Percentiles rank a stretch among this genome's conserved stretches.
Conservation (phyloP, 2,113 vertebrate genomes). For the Ailurus styani region DNA sequence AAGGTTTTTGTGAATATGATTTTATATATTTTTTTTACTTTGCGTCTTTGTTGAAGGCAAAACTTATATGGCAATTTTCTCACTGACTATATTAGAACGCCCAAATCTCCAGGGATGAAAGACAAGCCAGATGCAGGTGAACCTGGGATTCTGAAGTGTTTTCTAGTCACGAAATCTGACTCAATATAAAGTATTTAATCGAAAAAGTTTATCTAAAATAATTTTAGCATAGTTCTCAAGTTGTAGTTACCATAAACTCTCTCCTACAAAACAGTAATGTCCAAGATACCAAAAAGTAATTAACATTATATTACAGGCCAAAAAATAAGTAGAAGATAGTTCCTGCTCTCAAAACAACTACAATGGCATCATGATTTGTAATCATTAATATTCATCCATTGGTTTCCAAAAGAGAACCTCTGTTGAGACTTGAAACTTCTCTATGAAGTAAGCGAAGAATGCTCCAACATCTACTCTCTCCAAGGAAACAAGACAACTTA, state of each 20-base stretch:
- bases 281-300: neutral
- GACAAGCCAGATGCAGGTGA: neutral
- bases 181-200: neutral
- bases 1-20: neutral
- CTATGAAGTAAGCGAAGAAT: neutral
- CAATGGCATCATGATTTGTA: fast-evolving
- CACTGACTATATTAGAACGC: neutral
- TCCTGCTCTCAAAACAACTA: neutral
- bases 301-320: neutral
- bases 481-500: neutral
- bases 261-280: neutral
- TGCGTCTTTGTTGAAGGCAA: neutral
- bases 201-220: neutral
- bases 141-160: neutral
- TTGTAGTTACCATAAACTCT: neutral
- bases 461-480: fast-evolving
- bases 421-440: neutral
- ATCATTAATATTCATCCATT: neutral
- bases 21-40: neutral
- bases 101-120: neutral
- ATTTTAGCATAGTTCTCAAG: neutral
- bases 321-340: neutral
- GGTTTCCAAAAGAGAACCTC: neutral
- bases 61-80: neutral
- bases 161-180: neutral